Conservation (phyloP, 2,797 vertebrate species). For the Enteromius afrohamiltoni region DNA sequence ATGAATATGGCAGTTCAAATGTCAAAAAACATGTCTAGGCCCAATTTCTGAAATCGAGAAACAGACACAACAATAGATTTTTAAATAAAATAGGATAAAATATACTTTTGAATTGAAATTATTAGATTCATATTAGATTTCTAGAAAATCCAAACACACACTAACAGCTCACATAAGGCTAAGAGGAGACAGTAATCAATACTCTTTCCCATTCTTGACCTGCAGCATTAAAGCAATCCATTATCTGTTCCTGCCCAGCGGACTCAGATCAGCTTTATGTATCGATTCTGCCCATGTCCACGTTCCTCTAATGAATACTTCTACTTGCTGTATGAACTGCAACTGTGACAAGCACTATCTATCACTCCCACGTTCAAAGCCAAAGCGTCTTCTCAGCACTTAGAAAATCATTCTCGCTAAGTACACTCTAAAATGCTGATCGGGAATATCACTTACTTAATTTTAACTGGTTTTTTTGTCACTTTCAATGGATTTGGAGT, state of each 20-base stretch:
- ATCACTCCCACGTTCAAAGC: constrained; percentile 14
- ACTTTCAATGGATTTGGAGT: not conserved
- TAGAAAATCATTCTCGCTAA: not conserved
- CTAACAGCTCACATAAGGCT: constrained; percentile 5
- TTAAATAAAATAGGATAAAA: not conserved
- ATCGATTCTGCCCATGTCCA: constrained; percentile 19
- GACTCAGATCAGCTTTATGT: constrained; percentile 12
- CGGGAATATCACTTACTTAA: not conserved
- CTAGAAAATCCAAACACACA: not conserved
- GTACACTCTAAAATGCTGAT: not conserved
- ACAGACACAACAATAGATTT: not conserved
- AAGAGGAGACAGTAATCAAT: constrained; percentile 26
- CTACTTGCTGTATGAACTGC: not conserved
- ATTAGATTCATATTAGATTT: too few species aligned
- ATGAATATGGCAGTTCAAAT: not conserved
- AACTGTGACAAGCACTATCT: constrained; percentile 13
- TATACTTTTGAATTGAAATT: not conserved
- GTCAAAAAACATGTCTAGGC: not conserved
- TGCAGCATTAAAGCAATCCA: constrained; percentile 38
- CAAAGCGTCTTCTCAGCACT: constrained; percentile 19
- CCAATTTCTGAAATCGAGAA: not conserved
- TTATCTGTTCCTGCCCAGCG: constrained; percentile 6
- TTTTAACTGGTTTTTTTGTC: not conserved
- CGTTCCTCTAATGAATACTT: constrained; percentile 22
- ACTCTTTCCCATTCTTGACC: constrained; percentile 24